Percentiles rank a stretch among this genome's conserved stretches.
phyloP scores from a whole-genome alignment of 2,797 vertebrate genomes.

The Stomatorhinus walkeri region DNA sequence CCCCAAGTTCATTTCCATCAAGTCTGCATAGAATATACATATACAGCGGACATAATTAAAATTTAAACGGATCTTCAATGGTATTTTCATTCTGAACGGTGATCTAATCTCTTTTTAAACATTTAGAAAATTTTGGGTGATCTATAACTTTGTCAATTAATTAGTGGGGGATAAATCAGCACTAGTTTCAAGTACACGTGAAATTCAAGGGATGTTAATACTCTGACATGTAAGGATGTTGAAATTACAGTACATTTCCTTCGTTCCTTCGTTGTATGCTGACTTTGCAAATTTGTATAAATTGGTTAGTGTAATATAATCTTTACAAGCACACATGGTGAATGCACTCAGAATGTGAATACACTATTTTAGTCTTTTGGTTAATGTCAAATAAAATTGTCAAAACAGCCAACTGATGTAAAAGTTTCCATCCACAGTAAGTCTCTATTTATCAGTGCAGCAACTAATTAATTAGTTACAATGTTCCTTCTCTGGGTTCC shows the following conservation, averaged over 20 bases:
- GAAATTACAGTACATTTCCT: too few relatives aligned
- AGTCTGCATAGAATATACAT: background rate
- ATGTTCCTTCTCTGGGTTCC: background rate
- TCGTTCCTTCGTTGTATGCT: background rate
- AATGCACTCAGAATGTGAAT: background rate
- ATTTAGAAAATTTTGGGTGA: background rate
- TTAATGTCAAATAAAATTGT: background rate
- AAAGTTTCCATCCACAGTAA: background rate
- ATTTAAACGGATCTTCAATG: background rate
- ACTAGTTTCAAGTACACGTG: background rate
- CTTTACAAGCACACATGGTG: background rate
- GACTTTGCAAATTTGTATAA: background rate
- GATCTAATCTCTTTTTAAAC: background rate
- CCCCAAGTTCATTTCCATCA: background rate
- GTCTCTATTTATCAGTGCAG: background rate
- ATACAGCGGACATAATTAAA: background rate
- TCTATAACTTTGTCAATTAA: background rate
- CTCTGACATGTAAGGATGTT: background rate
- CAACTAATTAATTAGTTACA: background rate
- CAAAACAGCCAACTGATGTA: background rate
- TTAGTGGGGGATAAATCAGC: too few relatives aligned
- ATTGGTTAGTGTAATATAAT: background rate
- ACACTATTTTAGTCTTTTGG: background rate
- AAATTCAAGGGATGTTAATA: background rate
- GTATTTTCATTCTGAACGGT: background rate